Base-by-base conservation (phyloP, 2,888 invertebrate species). In the Apamea epomidion region DNA sequence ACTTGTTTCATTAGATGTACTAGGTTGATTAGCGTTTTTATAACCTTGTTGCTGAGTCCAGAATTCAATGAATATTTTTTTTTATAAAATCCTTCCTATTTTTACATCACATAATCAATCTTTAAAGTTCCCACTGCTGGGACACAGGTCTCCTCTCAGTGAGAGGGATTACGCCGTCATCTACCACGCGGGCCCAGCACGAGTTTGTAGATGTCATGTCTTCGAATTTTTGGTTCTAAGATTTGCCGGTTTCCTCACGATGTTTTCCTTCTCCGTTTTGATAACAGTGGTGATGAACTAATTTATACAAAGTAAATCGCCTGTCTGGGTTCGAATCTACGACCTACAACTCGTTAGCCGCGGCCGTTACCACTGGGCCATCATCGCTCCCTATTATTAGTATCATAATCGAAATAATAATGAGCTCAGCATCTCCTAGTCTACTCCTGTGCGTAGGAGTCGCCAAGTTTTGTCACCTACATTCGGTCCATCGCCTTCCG, bases 1-100 rank as follows among this genome's bases (percentile, higher is more conserved):
- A 85, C 85, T 81, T 78, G 89, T 86, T 87, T 83, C 71, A 88
- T 90, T 90, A 85, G 64, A 78, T 84, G 71, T 81, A 85, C 77
- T 74, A 78, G 81, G 65, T 87, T 82, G 71, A 75, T 87, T 74
- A 62, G 76, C 25, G 51, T 68, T 81, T 79, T 80, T 81, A 69
- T 76, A 79, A 76, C 60, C 48, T 74, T 73, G 78, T 82, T 54
- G 60, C 62, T 5, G 58, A 60, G n/a, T 60, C 58, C 14, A n/a
- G 58, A 60, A 60, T 60, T 58, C 25, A 54, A 21, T 51, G 6
- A 7, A 21, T 25, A 2, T 54, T 25, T 54, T 58, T 58, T 21
- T 51, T 18, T 18, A 54, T 4, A 58, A 12, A 58, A 54, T 8
- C 4, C 10, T 58, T 25, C 12, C 1, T 12, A n/a, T 58, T 58